Conservation (phyloP, 1,140 invertebrate species). For the Sipha flava region DNA sequence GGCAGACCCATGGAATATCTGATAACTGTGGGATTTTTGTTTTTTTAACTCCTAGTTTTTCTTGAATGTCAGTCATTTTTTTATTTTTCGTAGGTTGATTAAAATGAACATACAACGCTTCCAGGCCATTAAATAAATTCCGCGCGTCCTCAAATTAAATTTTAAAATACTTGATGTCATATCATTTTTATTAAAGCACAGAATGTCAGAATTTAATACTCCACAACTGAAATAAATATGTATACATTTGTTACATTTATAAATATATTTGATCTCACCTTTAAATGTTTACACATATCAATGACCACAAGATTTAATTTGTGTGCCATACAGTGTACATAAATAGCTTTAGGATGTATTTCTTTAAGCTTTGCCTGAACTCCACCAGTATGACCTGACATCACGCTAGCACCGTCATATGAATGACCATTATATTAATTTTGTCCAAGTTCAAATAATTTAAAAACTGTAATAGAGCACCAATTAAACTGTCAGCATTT, state of each 20-base stretch:
- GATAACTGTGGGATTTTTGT: not conserved
- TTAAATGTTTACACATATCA: conserved; percentile 32
- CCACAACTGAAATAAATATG: too few species aligned
- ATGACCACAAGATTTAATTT: conserved; percentile 35
- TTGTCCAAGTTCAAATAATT: not conserved
- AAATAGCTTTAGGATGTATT: conserved; percentile 34
- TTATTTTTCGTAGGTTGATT: not conserved
- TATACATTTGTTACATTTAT: too few species aligned
- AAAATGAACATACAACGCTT: not conserved
- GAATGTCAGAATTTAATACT: too few species aligned
- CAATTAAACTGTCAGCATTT: not conserved
- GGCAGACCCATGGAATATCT: not conserved
- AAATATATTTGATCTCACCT: not conserved
- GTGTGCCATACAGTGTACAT: conserved; percentile 37
- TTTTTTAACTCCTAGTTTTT: not conserved
- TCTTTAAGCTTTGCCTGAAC: conserved; percentile 37
- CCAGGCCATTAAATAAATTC: not conserved
- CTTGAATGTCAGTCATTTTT: not conserved
- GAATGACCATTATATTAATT: not conserved
- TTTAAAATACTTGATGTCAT: too few species aligned
- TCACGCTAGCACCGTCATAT: conserved; percentile 32
- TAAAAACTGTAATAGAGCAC: not conserved
- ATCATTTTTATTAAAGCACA: too few species aligned
- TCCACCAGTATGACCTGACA: conserved; percentile 32
- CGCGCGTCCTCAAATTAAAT: not conserved